A percentile compares a stretch with the other conserved stretches of the same genome.
Conservation (phyloP, 2,888 invertebrate genomes). For the Aricia artaxerxes region DNA sequence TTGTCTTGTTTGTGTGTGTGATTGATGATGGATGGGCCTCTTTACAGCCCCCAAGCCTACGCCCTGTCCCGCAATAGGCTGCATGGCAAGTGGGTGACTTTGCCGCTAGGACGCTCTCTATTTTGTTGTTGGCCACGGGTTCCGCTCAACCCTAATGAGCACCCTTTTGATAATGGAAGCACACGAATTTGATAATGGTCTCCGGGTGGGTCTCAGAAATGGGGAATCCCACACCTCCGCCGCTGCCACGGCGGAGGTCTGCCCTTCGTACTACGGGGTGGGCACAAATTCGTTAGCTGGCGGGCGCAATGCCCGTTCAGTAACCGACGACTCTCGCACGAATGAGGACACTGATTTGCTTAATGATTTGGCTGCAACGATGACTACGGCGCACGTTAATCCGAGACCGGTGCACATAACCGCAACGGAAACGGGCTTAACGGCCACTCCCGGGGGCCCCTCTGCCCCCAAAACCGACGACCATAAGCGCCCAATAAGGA, state of each 20-base stretch:
- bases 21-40: no score
- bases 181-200: background rate
- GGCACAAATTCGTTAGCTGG: slow-evolving; percentile 13
- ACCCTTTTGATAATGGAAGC: background rate
- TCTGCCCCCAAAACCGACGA: background rate
- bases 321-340: background rate
- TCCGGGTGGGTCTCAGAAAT: background rate
- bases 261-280: slow-evolving; percentile 29
- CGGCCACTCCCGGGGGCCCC: background rate
- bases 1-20: no score
- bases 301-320: background rate
- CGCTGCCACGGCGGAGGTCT: background rate
- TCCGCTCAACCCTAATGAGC: background rate
- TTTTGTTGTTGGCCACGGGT: slow-evolving; percentile 37
- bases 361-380: background rate
- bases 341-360: background rate
- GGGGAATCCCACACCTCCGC: slow-evolving; percentile 11
- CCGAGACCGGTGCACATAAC: background rate
- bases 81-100: no score
- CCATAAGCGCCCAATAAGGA: background rate
- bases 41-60: no score
- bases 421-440: background rate
- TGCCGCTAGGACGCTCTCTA: slow-evolving; percentile 34
- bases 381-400: background rate
- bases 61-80: no score